Evolutionary conservation across 2,113 vertebrate genomes (phyloP).

Genomic region (Lophotis ruficrista): DNA sequence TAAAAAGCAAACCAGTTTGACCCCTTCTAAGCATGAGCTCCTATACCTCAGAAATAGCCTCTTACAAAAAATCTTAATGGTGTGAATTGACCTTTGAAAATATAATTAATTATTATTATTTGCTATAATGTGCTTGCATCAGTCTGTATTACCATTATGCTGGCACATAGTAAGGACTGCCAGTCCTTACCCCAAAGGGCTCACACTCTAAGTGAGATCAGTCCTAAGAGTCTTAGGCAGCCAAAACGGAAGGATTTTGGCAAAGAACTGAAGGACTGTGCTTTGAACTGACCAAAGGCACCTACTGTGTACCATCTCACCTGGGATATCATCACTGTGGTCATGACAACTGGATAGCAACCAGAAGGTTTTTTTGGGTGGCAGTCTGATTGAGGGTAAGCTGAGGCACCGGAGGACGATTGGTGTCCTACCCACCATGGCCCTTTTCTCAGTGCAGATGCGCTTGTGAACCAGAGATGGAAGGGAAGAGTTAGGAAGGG

Average conservation of each 20-base stretch:
- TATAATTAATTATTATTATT: not conserved
- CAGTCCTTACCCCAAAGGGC: not conserved
- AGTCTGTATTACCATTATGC: not conserved
- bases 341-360: not conserved
- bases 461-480: not conserved
- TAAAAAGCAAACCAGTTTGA: constrained; percentile 2
- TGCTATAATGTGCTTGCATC: not conserved
- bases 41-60: not conserved
- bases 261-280: not conserved
- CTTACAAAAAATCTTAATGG: not conserved
- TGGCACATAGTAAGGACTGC: not conserved
- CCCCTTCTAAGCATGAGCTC: not conserved
- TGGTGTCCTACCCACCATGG: fast-evolving
- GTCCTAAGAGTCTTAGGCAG: not conserved
- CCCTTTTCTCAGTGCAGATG: fast-evolving
- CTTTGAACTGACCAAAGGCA: not conserved
- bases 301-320: not conserved
- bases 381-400: not conserved
- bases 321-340: not conserved
- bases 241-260: not conserved
- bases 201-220: not conserved
- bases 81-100: not conserved
- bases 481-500: not conserved
- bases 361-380: not conserved
- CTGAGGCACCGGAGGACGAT: fast-evolving